phyloP scores from a whole-genome alignment of 30 jellyfish, hydroid and myxozoan genomes.

The Cassiopea andromeda region DNA sequence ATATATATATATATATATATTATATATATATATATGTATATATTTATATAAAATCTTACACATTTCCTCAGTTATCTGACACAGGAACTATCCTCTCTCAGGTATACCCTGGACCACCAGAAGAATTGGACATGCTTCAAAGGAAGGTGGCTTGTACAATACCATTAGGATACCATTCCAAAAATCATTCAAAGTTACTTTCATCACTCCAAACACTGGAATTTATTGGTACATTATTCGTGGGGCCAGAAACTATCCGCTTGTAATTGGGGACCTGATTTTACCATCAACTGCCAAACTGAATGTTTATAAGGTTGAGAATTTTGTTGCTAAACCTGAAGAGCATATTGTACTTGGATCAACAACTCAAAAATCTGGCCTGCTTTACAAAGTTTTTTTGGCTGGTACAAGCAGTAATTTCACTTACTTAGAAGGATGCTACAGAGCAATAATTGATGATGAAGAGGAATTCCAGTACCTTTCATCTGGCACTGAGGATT shows the following conservation, averaged over 20 bases:
- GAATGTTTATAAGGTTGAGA: slow-evolving; percentile 35
- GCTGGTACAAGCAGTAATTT: slow-evolving; percentile 54
- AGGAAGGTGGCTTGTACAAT: slow-evolving; percentile 68
- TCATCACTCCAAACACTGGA: slow-evolving; percentile 23
- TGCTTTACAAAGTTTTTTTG: slow-evolving; percentile 63
- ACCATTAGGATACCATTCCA: slow-evolving; percentile 68
- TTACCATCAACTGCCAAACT: slow-evolving; percentile 62
- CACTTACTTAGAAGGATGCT: slow-evolving; percentile 64
- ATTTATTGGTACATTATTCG: slow-evolving; percentile 61
- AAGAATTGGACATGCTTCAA: slow-evolving; percentile 62
- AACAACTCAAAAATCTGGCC: slow-evolving; percentile 48
- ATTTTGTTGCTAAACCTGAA: slow-evolving; percentile 21
- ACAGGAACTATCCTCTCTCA: background rate
- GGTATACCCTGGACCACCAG: slow-evolving; percentile 78
- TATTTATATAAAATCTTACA: no score
- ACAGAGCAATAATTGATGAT: slow-evolving; percentile 18
- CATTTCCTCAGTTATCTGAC: no score
- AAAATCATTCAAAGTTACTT: slow-evolving; percentile 45
- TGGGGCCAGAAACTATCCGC: slow-evolving; percentile 76
- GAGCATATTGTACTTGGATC: slow-evolving; percentile 57
- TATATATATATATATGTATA: no score
- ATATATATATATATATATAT: no score
- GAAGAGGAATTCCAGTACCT: slow-evolving; percentile 29
- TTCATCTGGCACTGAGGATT: slow-evolving; percentile 88
- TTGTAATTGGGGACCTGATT: slow-evolving; percentile 61